Percentiles rank a stretch among this genome's conserved stretches.
Conservation (phyloP, 2,113 vertebrate genomes). For the Axis porcinus region DNA sequence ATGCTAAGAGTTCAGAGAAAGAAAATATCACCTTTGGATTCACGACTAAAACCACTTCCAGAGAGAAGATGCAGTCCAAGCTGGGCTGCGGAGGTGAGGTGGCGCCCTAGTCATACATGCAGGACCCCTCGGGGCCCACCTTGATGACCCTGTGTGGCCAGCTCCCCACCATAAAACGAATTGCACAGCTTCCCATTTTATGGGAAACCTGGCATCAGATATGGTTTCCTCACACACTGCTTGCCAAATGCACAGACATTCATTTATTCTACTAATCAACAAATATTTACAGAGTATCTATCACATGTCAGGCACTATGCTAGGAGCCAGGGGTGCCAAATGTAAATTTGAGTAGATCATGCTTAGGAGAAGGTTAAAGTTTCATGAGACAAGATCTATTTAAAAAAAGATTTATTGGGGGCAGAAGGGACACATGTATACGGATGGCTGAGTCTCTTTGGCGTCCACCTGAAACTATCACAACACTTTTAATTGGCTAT, state of each 20-base stretch:
- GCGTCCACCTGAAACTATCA: background rate
- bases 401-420: background rate
- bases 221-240: background rate
- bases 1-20: background rate
- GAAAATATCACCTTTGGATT: background rate
- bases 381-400: background rate
- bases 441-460: background rate
- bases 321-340: background rate
- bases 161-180: background rate
- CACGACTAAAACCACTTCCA: background rate
- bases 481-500: background rate
- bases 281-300: background rate
- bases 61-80: background rate
- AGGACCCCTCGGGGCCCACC: background rate
- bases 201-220: background rate
- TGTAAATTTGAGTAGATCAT: background rate
- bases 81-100: background rate
- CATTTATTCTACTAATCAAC: background rate
- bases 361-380: background rate
- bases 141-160: background rate
- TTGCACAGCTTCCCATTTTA: background rate
- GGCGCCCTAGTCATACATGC: accelerated
- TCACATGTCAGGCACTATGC: background rate
- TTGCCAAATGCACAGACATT: background rate
- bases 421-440: background rate